phyloP scores from a whole-genome alignment of 2,797 vertebrate genomes.

The Streptopelia turtur region DNA sequence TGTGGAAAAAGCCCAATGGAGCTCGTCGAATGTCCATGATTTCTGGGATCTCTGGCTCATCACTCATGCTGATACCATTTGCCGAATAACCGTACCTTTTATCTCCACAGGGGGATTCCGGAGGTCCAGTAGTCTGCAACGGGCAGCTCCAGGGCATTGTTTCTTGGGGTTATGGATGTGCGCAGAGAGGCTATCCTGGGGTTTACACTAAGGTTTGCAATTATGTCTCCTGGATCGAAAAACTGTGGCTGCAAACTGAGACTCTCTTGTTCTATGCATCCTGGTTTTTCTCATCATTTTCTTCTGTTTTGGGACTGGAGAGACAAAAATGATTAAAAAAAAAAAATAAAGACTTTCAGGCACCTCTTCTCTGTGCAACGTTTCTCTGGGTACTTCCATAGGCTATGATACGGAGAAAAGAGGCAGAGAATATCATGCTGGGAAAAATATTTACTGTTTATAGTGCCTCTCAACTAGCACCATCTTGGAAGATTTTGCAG shows the following conservation, averaged over 20 bases:
- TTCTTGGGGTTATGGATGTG: constrained; percentile 87
- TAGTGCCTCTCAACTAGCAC: neutral
- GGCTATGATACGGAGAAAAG: neutral
- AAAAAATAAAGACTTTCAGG: constrained; percentile 16
- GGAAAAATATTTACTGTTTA: neutral
- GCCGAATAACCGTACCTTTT: neutral
- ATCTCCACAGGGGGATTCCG: constrained; percentile 84
- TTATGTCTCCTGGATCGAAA: constrained; percentile 83
- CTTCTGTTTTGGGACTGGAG: neutral
- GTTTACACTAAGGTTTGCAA: constrained; percentile 89
- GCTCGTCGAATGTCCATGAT: neutral
- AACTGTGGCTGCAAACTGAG: constrained; percentile 76
- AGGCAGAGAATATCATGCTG: neutral
- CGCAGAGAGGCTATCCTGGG: constrained; percentile 77
- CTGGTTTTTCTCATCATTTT: neutral
- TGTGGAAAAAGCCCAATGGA: neutral
- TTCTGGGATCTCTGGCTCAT: neutral
- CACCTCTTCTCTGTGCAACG: neutral
- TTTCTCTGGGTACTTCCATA: neutral
- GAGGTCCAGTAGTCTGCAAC: constrained; percentile 86
- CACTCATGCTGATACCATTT: neutral
- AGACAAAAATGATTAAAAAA: neutral
- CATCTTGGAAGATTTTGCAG: neutral
- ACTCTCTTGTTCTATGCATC: rapidly evolving
- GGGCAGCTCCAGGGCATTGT: constrained; percentile 86